phyloP scores from a whole-genome alignment of 2,113 vertebrate species.

The Heterotis niloticus region DNA sequence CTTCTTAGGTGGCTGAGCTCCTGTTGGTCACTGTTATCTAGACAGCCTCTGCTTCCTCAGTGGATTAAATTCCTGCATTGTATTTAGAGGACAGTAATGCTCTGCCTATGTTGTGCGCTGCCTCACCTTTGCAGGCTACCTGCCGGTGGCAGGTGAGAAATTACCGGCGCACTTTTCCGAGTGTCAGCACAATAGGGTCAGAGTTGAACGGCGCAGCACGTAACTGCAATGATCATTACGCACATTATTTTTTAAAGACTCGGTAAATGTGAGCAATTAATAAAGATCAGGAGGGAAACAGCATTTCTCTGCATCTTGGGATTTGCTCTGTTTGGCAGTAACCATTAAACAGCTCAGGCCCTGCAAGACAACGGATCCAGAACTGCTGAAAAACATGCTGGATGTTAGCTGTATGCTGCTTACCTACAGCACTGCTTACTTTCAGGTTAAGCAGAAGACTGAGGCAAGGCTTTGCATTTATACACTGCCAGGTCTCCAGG shows the following conservation, averaged over 20 bases:
- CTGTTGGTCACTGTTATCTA: conserved; percentile 7
- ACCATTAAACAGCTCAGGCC: not conserved
- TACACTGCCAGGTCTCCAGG: too few species aligned
- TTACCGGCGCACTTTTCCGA: not conserved
- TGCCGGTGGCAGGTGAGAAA: not conserved
- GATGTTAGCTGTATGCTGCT: too few species aligned
- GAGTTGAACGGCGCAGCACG: conserved; percentile 29
- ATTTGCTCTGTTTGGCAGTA: not conserved
- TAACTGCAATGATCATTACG: conserved; percentile 26
- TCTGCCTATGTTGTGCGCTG: not conserved
- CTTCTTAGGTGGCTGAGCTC: not conserved
- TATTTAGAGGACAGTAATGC: not conserved
- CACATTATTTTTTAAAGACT: conserved; percentile 9
- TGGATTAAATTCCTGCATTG: not conserved
- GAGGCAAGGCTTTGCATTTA: too few species aligned
- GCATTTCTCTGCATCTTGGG: not conserved
- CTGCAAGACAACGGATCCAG: not conserved
- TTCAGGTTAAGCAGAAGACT: too few species aligned
- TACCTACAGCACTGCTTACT: too few species aligned
- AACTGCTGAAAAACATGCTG: not conserved
- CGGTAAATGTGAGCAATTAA: conserved; percentile 35
- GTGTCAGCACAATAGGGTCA: conserved; percentile 6
- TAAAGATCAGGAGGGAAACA: not conserved
- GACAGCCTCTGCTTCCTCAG: not conserved
- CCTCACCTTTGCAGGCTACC: not conserved